Evolutionary conservation across 2,113 vertebrate species (phyloP).

Genomic region (Pelodiscus sinensis): DNA sequence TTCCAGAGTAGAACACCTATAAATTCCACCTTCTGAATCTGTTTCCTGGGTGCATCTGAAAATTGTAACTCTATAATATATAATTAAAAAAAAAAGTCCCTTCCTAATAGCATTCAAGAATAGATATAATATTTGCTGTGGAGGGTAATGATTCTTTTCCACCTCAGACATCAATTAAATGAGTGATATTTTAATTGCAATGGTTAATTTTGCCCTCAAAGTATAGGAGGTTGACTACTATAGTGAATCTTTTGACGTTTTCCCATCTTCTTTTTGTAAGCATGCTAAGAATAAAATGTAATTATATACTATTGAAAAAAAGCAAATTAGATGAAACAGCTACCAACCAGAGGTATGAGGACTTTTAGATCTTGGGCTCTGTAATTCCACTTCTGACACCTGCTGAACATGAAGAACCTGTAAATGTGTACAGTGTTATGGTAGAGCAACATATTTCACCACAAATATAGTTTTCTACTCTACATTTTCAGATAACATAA

Average conservation of each 20-base stretch:
- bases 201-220: neutral
- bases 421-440: slow-evolving; percentile 63
- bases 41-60: accelerated
- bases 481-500: neutral
- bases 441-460: slow-evolving; percentile 20
- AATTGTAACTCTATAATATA: neutral
- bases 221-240: neutral
- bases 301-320: neutral
- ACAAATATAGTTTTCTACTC: neutral
- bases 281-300: neutral
- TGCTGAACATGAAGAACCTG: slow-evolving; percentile 86
- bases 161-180: neutral
- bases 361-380: slow-evolving; percentile 62
- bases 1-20: neutral
- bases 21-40: neutral
- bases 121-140: neutral
- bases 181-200: neutral
- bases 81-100: neutral
- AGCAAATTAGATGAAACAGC: neutral
- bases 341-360: slow-evolving; percentile 76
- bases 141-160: neutral
- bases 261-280: neutral
- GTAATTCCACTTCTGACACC: slow-evolving; percentile 61
- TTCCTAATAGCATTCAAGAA: neutral
- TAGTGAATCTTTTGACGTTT: neutral